These are phyloP conservation scores for Drosophila kurseongensis DNA, from an alignment of 1,140 invertebrate species.

Conservation along the genomic window DNA sequence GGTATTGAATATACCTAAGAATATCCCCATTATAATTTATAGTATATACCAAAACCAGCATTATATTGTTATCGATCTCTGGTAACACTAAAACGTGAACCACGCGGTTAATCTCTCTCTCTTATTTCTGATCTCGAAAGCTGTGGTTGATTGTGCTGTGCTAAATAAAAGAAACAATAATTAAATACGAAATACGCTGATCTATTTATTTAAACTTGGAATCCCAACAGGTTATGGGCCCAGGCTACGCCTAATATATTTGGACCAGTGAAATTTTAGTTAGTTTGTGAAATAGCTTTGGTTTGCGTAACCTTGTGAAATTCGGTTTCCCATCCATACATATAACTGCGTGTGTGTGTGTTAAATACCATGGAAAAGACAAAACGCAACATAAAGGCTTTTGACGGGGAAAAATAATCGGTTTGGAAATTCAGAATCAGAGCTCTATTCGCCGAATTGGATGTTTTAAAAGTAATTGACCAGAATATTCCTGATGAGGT, in stretches of 20 bases:
- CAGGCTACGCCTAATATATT: neutral
- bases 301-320: neutral
- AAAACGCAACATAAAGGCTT: slow-evolving; percentile 9
- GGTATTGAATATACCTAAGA: neutral
- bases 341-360: neutral
- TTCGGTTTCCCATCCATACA: neutral
- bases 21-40: neutral
- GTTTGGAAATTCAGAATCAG: slow-evolving; percentile 11
- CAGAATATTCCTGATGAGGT: neutral
- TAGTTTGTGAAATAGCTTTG: neutral
- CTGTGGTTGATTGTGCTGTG: neutral
- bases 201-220: neutral
- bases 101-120: neutral
- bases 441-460: slow-evolving; percentile 3
- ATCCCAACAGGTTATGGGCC: slow-evolving; percentile 2
- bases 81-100: neutral
- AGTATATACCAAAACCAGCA: neutral
- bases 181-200: neutral
- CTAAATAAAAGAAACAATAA: neutral
- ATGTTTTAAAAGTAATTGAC: slow-evolving; percentile 53
- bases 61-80: no score
- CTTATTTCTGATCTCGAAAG: neutral
- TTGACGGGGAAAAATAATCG: slow-evolving; percentile 8
- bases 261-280: neutral
- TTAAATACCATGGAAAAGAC: neutral